Conservation (phyloP, 2,888 invertebrate genomes). For the Hemithea aestivaria region DNA sequence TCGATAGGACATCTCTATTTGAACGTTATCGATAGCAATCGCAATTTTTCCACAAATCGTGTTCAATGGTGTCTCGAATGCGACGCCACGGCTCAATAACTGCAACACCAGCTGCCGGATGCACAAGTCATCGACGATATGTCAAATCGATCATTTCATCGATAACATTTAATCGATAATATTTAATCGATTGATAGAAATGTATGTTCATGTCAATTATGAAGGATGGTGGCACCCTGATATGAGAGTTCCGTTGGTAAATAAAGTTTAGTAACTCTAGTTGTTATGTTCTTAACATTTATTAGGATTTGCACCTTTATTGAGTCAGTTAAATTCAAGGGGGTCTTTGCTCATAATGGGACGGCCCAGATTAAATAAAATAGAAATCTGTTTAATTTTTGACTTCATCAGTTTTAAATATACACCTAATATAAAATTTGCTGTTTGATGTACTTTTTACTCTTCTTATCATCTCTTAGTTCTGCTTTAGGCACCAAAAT, state of each 20-base stretch:
- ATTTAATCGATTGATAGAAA: conserved; percentile 16
- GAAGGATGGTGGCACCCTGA: conserved; percentile 31
- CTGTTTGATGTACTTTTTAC: too few species aligned
- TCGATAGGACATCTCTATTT: conserved; percentile 8
- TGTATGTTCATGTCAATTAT: conserved; percentile 47
- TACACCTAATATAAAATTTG: too few species aligned
- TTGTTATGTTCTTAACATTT: too few species aligned
- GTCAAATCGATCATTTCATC: conserved; percentile 3
- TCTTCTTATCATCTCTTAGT: too few species aligned
- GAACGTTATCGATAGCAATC: conserved; percentile 37
- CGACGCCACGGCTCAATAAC: conserved; percentile 62
- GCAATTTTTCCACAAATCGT: conserved; percentile 49
- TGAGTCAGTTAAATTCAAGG: too few species aligned
- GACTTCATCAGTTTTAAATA: too few species aligned
- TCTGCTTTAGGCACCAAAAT: too few species aligned
- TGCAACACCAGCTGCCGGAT: conserved; percentile 38
- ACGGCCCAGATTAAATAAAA: too few species aligned
- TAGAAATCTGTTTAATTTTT: too few species aligned
- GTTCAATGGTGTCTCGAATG: conserved; percentile 38
- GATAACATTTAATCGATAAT: conserved; percentile 9
- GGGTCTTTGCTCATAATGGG: too few species aligned
- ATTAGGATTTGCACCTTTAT: too few species aligned
- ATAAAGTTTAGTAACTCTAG: too few species aligned
- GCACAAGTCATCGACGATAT: conserved; percentile 36
- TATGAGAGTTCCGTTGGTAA: conserved; percentile 1